A percentile compares a stretch with the other conserved stretches of the same genome.
Evolutionary conservation across 2,113 vertebrate species (phyloP).

Genomic region (Malurus melanocephalus): DNA sequence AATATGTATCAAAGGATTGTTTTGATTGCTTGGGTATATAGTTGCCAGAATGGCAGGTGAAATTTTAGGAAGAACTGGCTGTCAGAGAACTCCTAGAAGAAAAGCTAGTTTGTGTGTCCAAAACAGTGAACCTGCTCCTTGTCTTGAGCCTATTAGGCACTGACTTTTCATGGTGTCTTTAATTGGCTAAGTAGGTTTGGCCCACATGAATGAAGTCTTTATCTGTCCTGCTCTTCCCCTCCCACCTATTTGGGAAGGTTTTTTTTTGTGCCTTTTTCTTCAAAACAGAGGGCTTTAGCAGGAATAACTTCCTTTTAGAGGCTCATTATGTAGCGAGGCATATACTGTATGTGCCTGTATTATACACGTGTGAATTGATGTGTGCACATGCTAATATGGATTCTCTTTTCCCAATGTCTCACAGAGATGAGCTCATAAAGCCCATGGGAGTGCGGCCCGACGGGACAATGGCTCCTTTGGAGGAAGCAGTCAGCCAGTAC

Average conservation of each 20-base stretch:
- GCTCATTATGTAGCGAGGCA: conserved; percentile 32
- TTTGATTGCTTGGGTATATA: background rate
- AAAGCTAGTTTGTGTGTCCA: conserved; percentile 36
- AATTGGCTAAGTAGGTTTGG: conserved; percentile 72
- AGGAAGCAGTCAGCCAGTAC: conserved; percentile 81
- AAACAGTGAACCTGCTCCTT: conserved; percentile 63
- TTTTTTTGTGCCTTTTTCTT: conserved; percentile 55
- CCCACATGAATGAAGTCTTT: conserved; percentile 69
- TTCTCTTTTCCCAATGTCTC: conserved; percentile 53
- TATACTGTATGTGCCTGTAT: conserved; percentile 18
- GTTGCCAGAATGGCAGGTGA: conserved; percentile 52
- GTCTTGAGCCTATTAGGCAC: conserved; percentile 60
- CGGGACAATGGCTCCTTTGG: conserved; percentile 90
- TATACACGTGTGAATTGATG: conserved; percentile 32
- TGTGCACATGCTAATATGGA: conserved; percentile 60
- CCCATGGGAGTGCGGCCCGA: conserved; percentile 93
- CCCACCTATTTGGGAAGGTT: conserved; percentile 53
- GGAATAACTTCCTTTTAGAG: conserved; percentile 62
- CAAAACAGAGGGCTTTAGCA: conserved; percentile 53
- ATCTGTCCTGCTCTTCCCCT: conserved; percentile 60
- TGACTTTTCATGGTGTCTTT: conserved; percentile 69
- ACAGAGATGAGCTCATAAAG: conserved; percentile 91
- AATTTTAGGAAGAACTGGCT: conserved; percentile 3
- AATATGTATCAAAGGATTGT: background rate
- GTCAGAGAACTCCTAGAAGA: conserved; percentile 1